Percentiles rank a stretch among this genome's conserved stretches.
Conservation (phyloP, 2,113 vertebrate genomes). For the Marcusenius ussheri region DNA sequence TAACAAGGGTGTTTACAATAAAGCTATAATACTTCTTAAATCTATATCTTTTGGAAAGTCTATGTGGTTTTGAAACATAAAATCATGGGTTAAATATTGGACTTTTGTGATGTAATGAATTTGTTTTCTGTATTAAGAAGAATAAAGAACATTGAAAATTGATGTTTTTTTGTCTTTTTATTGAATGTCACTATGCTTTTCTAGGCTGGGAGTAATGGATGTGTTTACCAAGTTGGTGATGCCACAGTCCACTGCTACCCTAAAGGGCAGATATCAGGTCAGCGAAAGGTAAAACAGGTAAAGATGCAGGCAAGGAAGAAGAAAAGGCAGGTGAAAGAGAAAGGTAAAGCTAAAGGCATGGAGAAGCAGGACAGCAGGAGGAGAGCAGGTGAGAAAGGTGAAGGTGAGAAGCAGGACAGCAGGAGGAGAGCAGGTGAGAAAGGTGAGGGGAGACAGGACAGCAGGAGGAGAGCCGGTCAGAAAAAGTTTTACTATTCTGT, state of each 20-base stretch:
- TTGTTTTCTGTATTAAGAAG: neutral
- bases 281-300: neutral
- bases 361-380: neutral
- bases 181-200: neutral
- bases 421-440: too few relatives aligned
- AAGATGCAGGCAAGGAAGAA: neutral
- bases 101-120: neutral
- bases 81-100: neutral
- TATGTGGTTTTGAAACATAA: neutral
- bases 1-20: neutral
- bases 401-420: constrained; percentile 56
- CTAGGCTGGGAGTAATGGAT: neutral
- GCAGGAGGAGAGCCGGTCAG: constrained; percentile 28
- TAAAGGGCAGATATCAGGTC: neutral
- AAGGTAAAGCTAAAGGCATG: neutral
- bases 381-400: constrained; percentile 29
- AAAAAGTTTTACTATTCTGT: constrained; percentile 22
- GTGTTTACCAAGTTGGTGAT: neutral
- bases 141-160: neutral
- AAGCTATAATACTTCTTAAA: neutral
- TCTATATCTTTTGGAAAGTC: neutral
- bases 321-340: neutral
- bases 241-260: neutral
- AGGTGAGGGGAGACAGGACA: constrained; percentile 28
- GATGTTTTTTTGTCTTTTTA: neutral